phyloP scores from a whole-genome alignment of 2,113 vertebrate species.

The Delphinus delphis region DNA sequence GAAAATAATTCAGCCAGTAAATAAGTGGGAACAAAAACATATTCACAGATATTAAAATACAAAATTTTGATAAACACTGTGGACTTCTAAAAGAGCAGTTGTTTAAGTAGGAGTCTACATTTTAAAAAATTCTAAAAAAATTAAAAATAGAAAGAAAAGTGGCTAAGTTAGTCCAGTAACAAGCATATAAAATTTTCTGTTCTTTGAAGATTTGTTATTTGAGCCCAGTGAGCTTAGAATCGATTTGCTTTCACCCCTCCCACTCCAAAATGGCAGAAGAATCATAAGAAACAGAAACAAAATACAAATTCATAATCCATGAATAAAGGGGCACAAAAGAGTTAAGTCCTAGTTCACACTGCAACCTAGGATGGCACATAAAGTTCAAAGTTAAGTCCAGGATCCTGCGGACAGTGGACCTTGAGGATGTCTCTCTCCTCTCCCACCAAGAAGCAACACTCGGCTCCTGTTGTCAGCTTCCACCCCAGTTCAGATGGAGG shows the following conservation, averaged over 20 bases:
- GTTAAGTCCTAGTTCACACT: background rate
- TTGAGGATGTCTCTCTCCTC: background rate
- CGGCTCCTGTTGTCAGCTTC: background rate
- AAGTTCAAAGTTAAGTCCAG: background rate
- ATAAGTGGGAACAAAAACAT: background rate
- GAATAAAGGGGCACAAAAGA: background rate
- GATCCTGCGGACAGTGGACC: background rate
- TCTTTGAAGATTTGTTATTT: background rate
- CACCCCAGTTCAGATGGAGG: background rate
- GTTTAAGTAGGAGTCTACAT: background rate
- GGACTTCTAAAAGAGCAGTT: background rate
- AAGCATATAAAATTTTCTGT: background rate
- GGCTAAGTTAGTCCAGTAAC: background rate
- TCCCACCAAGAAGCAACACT: background rate
- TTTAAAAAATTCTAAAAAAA: background rate
- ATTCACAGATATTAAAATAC: background rate
- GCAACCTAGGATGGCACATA: background rate
- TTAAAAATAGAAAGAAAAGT: background rate
- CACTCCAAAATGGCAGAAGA: background rate
- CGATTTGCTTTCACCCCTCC: background rate
- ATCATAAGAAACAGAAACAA: background rate
- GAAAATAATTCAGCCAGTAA: constrained; percentile 3
- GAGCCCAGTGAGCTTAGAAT: background rate
- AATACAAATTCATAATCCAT: background rate
- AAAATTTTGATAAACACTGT: constrained; percentile 34